phyloP scores from a whole-genome alignment of 2,113 vertebrate species.

The Upupa epops region DNA sequence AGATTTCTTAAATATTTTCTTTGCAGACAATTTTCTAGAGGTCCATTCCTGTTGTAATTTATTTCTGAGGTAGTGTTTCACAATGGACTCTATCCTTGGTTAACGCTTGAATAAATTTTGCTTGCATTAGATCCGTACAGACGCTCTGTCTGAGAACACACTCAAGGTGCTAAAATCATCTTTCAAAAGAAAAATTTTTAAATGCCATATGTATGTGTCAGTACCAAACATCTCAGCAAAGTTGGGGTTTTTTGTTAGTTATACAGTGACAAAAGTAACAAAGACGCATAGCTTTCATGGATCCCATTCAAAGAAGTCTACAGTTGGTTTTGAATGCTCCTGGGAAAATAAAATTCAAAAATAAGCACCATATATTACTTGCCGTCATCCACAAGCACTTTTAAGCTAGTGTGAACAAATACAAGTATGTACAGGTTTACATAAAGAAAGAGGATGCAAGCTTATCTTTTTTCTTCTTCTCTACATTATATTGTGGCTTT shows the following conservation, averaged over 20 bases:
- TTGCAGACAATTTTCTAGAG: background rate
- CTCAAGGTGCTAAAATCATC: background rate
- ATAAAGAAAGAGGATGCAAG: background rate
- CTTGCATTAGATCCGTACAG: background rate
- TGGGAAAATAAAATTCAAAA: background rate
- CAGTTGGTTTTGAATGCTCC: background rate
- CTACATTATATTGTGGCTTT: conserved; percentile 56
- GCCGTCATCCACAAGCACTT: background rate
- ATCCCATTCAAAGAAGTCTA: background rate
- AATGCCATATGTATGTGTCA: background rate
- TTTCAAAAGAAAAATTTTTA: background rate
- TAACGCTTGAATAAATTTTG: background rate
- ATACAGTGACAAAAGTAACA: background rate
- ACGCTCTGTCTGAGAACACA: conserved; percentile 9
- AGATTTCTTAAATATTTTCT: conserved; percentile 13
- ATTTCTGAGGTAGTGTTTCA: background rate
- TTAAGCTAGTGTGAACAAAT: background rate
- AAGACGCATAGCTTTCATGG: background rate
- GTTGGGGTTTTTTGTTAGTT: background rate
- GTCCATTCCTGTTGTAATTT: background rate
- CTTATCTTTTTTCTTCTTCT: background rate
- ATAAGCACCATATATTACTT: background rate
- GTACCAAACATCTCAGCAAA: background rate
- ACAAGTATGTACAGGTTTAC: background rate
- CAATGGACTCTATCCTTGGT: background rate